A percentile compares a stretch with the other conserved stretches of the same genome.
Evolutionary conservation across 2,113 vertebrate genomes (phyloP).

Genomic region (Carlito syrichta): DNA sequence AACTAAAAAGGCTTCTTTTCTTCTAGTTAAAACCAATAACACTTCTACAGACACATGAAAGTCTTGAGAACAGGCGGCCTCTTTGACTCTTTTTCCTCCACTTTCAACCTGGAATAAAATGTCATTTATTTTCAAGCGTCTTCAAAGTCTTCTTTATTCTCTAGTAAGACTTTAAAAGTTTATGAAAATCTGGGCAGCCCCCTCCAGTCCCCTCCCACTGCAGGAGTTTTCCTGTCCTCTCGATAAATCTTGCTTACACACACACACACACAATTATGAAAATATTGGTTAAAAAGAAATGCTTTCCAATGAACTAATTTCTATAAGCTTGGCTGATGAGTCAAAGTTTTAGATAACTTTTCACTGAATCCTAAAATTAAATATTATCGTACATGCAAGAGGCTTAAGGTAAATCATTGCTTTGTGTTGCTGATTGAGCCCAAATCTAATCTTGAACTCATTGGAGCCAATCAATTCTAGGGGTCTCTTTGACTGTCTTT

Average conservation of each 20-base stretch:
- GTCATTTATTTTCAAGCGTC: neutral
- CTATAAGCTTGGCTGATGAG: neutral
- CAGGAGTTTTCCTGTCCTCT: too few relatives aligned
- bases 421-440: neutral
- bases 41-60: neutral
- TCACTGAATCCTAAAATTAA: neutral
- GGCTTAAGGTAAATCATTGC: neutral
- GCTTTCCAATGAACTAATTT: neutral
- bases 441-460: neutral
- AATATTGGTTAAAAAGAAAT: neutral
- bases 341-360: neutral
- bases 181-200: neutral
- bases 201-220: too few relatives aligned
- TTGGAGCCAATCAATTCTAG: neutral
- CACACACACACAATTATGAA: too few relatives aligned
- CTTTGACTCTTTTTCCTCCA: neutral
- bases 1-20: neutral
- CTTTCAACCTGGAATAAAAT: neutral
- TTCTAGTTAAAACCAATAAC: neutral
- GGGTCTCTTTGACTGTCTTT: neutral
- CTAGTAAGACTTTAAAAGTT: neutral
- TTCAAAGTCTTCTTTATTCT: neutral
- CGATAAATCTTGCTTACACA: too few relatives aligned
- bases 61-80: neutral
- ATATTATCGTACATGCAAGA: neutral